Conservation (phyloP, 2,888 invertebrate species). For the Punctoribates punctum region DNA sequence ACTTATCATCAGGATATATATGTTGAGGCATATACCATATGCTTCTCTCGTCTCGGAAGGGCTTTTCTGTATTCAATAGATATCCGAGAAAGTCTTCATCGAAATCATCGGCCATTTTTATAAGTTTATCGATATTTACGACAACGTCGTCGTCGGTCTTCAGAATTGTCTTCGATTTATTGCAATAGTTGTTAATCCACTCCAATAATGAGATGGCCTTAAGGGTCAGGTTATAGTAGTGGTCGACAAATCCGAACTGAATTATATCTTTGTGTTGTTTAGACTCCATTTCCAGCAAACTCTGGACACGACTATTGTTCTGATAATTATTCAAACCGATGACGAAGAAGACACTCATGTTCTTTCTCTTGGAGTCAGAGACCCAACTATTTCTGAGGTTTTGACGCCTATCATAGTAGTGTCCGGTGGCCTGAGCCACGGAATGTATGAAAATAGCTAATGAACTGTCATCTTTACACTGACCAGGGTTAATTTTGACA, state of each 20-base stretch:
- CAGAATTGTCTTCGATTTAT: conserved; percentile 14
- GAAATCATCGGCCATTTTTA: too few relatives aligned
- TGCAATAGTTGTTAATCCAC: conserved; percentile 36
- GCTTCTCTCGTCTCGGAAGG: too few relatives aligned
- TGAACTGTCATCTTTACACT: too few relatives aligned
- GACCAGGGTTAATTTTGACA: too few relatives aligned
- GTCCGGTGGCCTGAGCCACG: too few relatives aligned
- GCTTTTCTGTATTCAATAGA: too few relatives aligned
- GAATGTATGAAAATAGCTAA: too few relatives aligned
- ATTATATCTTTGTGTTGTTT: conserved; percentile 37
- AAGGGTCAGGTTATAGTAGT: conserved; percentile 41
- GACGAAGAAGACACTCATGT: conserved; percentile 37
- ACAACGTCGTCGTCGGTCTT: conserved; percentile 44
- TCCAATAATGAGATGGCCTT: conserved; percentile 41
- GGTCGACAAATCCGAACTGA: conserved; percentile 39
- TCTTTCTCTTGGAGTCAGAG: background rate
- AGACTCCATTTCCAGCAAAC: conserved; percentile 28
- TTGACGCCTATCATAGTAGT: too few relatives aligned
- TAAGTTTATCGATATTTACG: conserved; percentile 18
- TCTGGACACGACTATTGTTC: background rate
- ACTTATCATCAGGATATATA: too few relatives aligned
- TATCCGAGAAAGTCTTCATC: too few relatives aligned
- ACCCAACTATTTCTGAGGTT: too few relatives aligned
- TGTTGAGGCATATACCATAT: too few relatives aligned
- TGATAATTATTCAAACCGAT: conserved; percentile 27